Evolutionary conservation across 2,888 invertebrate species (phyloP).

Genomic region (Julus scandinavius): DNA sequence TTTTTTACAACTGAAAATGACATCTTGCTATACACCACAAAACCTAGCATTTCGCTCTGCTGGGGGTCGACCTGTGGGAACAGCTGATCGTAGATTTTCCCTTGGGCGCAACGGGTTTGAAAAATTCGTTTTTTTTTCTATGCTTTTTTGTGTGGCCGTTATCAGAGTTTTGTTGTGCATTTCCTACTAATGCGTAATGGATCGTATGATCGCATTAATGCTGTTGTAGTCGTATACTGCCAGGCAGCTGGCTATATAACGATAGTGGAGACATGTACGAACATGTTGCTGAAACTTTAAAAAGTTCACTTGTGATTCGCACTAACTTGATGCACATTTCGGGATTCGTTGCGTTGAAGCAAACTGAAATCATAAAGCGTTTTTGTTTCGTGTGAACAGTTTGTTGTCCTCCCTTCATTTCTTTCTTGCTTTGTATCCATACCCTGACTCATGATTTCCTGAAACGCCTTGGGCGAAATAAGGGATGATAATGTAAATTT

Average conservation of each 20-base stretch:
- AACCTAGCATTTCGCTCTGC: background rate
- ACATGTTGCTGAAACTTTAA: background rate
- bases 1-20: background rate
- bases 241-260: no score
- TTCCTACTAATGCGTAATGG: no score
- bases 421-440: background rate
- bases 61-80: conserved; percentile 34
- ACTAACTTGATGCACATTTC: no score
- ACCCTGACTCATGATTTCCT: background rate
- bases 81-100: background rate
- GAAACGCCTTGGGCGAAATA: background rate
- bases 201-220: no score
- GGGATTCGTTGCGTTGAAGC: no score
- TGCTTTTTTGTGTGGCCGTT: background rate
- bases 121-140: background rate
- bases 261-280: no score
- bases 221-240: no score
- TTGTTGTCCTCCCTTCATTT: background rate
- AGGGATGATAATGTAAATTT: background rate
- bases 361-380: background rate
- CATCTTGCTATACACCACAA: background rate
- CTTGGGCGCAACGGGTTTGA: background rate
- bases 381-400: background rate
- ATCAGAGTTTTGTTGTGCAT: no score
- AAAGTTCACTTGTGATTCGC: background rate